phyloP scores from a whole-genome alignment of 2,797 vertebrate genomes.

The Sarcoramphus papa region DNA sequence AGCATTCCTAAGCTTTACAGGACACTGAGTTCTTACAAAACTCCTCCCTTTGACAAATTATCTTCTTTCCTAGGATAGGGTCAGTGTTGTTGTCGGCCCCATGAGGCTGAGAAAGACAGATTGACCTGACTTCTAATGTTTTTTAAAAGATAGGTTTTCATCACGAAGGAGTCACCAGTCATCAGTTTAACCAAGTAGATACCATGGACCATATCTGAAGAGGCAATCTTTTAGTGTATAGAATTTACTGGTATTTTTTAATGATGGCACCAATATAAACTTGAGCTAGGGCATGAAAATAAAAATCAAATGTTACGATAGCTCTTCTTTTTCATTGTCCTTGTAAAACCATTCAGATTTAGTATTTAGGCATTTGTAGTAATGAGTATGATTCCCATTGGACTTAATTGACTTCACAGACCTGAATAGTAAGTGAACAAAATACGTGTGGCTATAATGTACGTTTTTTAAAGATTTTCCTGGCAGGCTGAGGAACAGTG shows the following conservation, averaged over 20 bases:
- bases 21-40: background rate
- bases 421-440: background rate
- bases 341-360: background rate
- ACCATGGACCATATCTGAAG: background rate
- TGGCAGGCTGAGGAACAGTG: background rate
- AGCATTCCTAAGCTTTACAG: background rate
- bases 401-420: background rate
- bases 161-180: background rate
- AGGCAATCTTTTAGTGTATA: background rate
- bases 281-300: background rate
- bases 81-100: background rate
- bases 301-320: background rate
- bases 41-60: background rate
- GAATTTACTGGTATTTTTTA: background rate
- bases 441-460: background rate
- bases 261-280: background rate
- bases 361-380: background rate
- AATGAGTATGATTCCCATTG: background rate
- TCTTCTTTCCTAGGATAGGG: background rate
- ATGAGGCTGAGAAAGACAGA: background rate
- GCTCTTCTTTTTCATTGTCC: background rate
- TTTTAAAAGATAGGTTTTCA: background rate
- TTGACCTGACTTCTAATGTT: background rate
- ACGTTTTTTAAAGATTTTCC: background rate
- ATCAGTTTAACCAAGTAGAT: background rate